phyloP scores from a whole-genome alignment of 2,797 vertebrate genomes.

The Sebastes alutus region DNA sequence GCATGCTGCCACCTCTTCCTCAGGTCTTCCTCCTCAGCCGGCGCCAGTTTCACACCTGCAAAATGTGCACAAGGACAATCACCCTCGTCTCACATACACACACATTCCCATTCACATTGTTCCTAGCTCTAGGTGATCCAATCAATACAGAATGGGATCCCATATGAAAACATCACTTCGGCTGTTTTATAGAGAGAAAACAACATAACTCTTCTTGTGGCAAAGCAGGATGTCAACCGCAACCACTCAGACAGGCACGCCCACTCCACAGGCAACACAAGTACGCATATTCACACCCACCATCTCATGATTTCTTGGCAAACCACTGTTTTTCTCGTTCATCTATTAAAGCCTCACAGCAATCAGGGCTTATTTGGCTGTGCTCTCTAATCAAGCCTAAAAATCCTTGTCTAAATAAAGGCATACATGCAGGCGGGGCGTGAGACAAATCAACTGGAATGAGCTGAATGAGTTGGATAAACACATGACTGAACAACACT shows the following conservation, averaged over 20 bases:
- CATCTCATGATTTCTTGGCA: constrained; percentile 62
- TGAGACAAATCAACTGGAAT: constrained; percentile 77
- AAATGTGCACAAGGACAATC: constrained; percentile 34
- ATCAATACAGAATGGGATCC: constrained; percentile 33
- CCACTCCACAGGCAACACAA: constrained; percentile 24
- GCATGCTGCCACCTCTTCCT: constrained; percentile 89
- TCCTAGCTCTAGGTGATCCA: constrained; percentile 8
- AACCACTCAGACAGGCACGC: not conserved
- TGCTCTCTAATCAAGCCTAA: constrained; percentile 72
- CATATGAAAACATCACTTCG: constrained; percentile 23
- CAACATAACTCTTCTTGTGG: constrained; percentile 37
- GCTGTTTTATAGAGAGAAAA: constrained; percentile 14
- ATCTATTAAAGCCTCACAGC: constrained; percentile 64
- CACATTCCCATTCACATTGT: not conserved
- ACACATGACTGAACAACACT: constrained; percentile 75
- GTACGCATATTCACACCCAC: constrained; percentile 46
- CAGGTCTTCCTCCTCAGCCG: constrained; percentile 76
- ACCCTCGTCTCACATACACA: not conserved
- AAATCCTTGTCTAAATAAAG: constrained; percentile 74
- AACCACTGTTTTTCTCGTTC: constrained; percentile 65
- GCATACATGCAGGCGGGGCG: constrained; percentile 60
- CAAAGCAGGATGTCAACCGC: constrained; percentile 33
- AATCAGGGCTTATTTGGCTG: constrained; percentile 72
- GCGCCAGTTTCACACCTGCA: constrained; percentile 68
- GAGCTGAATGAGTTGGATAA: constrained; percentile 77